Evolutionary conservation across 2,113 vertebrate genomes (phyloP).

Genomic region (Sterna hirundo): DNA sequence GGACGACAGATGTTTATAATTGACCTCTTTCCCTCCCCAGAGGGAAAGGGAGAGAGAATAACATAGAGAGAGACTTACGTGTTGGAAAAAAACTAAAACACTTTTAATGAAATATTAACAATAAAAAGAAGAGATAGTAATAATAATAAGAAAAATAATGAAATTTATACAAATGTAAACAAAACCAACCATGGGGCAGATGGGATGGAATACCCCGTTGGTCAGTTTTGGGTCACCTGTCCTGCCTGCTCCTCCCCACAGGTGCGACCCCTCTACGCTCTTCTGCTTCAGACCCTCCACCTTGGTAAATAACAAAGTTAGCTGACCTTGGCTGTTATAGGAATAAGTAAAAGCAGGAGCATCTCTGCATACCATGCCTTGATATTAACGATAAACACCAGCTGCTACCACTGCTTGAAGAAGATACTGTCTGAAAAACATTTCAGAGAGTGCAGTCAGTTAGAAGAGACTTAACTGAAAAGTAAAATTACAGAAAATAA

Average conservation of each 20-base stretch:
- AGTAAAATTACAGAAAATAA: background rate
- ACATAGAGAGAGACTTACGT: background rate
- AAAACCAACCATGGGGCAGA: background rate
- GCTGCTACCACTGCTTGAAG: background rate
- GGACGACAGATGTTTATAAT: background rate
- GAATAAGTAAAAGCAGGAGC: background rate
- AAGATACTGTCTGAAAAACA: background rate
- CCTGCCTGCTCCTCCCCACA: background rate
- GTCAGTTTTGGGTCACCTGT: background rate
- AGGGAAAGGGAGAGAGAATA: background rate
- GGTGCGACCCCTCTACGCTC: background rate
- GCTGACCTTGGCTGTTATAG: background rate
- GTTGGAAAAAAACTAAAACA: background rate
- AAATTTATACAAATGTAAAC: background rate
- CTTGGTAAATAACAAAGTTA: background rate
- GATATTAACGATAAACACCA: background rate
- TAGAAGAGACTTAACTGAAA: background rate
- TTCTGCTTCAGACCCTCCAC: background rate
- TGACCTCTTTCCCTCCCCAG: background rate
- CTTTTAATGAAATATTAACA: background rate
- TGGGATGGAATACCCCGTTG: background rate
- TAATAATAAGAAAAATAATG: background rate
- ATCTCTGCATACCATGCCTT: background rate
- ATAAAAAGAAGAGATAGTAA: background rate
- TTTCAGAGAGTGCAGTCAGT: background rate